Base-by-base conservation (phyloP, 2,113 vertebrate genomes). In the Hipposideros armiger region DNA sequence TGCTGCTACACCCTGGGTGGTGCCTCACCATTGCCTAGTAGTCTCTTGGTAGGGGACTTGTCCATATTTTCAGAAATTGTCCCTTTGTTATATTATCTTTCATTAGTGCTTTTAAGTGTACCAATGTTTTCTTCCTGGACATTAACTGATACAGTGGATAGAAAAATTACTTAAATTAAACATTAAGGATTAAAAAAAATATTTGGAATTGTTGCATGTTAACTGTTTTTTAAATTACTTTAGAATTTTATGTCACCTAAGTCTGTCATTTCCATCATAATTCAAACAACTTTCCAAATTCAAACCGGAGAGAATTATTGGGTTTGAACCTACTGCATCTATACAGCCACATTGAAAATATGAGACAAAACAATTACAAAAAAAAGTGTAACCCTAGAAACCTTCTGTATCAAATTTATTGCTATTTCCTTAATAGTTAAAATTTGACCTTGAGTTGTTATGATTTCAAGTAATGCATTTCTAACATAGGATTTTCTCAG, bases 401-500 rank as follows among this genome's bases (percentile, higher is more conserved):
- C 0, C 28, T 69, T 74, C 54, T 20, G 13, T 30, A 24, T 54
- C 54, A 47, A 42, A 58, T 60, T 3, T 47, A n/a, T 45, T 85
- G 50, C 13, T 26, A 66, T 74, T 81, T 84, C 42, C 69, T 7
- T 66, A 30, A 80, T 6, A 47, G 24, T 87, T 60, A 85, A 80
- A 87, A 84, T 92, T 74, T 84, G 64, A 87, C 80, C 20, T 58
- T 8, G 3, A 87, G 5, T 70, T 83, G 32, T 85, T 86, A 28
- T 42, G 47, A 86, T 47, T 89, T 92, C 36, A 36, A 24, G 22
- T 32, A 62, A 81, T 42, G 9, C 7, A 16, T 90, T 86, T 82
- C 54, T 96, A 62, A 95, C 93, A 78, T n/a, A 93, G 20, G 89
- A 91, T 11, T 28, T 5, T 70, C 45, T 56, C 4, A n/a, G 45